phyloP scores from a whole-genome alignment of 2,888 invertebrate species.

The Meliscaeva auricollis region DNA sequence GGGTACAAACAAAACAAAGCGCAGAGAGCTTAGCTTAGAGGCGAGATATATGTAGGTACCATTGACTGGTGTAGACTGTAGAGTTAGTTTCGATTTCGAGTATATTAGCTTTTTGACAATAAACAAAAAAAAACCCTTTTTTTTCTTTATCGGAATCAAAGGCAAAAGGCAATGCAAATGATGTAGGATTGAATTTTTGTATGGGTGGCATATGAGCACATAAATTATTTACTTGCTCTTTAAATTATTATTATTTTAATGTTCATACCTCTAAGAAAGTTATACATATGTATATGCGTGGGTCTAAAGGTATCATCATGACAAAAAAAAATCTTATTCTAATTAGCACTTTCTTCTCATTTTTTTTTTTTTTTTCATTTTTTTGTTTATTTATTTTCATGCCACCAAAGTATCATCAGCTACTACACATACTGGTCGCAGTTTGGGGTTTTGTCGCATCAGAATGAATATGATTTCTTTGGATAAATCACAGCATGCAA shows the following conservation, averaged over 20 bases:
- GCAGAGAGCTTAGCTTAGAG: neutral
- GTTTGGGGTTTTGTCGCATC: too few species aligned
- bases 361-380: neutral
- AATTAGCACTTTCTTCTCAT: slow-evolving; percentile 18
- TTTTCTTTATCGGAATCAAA: slow-evolving; percentile 8
- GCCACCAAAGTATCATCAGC: neutral
- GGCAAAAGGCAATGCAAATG: slow-evolving; percentile 36
- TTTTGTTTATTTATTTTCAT: too few species aligned
- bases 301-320: neutral
- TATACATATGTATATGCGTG: neutral
- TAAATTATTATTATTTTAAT: slow-evolving; percentile 7
- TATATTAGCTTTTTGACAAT: neutral
- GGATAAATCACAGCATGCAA: too few species aligned
- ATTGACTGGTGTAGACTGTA: too few species aligned
- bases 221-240: slow-evolving; percentile 49
- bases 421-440: too few species aligned
- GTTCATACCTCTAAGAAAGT: too few species aligned
- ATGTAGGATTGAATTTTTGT: slow-evolving; percentile 50
- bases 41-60: too few species aligned
- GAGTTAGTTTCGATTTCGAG: neutral
- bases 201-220: slow-evolving; percentile 64
- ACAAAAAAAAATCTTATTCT: neutral
- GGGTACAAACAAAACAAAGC: neutral
- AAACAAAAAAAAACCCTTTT: slow-evolving; percentile 29
- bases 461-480: too few species aligned